Percentiles rank a stretch among this genome's conserved stretches.
Conservation (phyloP, 1,140 invertebrate species). For the Plodia interpunctella region DNA sequence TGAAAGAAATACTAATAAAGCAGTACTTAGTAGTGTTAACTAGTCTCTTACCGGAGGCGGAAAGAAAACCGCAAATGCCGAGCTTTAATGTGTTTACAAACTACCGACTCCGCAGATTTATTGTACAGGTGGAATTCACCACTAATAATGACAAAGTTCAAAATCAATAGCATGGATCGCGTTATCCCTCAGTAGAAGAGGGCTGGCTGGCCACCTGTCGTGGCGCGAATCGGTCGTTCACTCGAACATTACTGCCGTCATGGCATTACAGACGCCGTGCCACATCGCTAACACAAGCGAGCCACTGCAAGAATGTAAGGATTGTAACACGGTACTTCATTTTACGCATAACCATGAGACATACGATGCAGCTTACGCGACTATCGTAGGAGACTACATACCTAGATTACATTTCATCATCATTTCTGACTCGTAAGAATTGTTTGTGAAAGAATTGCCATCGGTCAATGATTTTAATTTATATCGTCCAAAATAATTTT, state of each 20-base stretch:
- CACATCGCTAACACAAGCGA: constrained; percentile 23
- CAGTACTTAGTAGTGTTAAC: too few species aligned
- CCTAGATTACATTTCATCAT: too few species aligned
- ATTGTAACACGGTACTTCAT: constrained; percentile 7
- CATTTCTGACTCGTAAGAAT: too few species aligned
- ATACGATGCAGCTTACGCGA: not conserved
- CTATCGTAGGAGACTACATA: too few species aligned
- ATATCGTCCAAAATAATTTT: too few species aligned
- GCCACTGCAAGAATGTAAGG: not conserved
- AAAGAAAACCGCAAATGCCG: too few species aligned
- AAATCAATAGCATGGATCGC: constrained; percentile 6
- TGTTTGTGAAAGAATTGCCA: too few species aligned
- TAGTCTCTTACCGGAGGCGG: too few species aligned
- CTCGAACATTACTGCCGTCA: constrained; percentile 13
- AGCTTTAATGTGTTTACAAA: too few species aligned
- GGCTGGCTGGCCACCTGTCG: constrained; percentile 35
- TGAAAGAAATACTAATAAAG: too few species aligned
- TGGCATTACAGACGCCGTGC: constrained; percentile 23
- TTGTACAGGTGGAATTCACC: constrained; percentile 6
- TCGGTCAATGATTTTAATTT: too few species aligned
- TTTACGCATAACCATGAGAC: not conserved
- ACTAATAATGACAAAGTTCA: constrained; percentile 6
- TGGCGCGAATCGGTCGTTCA: constrained; percentile 42
- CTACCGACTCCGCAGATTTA: not conserved
- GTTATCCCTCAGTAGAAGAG: not conserved